A percentile compares a stretch with the other conserved stretches of the same genome.
Conservation (phyloP, 2,113 vertebrate species). For the Amblyornis subalaris region DNA sequence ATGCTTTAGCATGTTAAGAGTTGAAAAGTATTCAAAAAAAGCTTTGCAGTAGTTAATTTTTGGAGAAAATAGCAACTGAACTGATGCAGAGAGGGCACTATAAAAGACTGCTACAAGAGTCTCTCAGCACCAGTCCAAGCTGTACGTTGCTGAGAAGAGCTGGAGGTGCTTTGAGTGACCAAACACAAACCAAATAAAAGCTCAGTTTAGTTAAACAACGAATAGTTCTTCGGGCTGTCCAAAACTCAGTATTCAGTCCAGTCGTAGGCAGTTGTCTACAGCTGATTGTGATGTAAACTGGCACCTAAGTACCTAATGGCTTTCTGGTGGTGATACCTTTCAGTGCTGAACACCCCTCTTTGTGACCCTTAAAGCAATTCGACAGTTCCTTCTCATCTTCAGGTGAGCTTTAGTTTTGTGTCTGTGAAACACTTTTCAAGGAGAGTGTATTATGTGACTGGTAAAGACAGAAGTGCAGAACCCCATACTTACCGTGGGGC, state of each 20-base stretch:
- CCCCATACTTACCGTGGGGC: neutral
- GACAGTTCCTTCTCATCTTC: neutral
- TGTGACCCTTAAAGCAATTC: neutral
- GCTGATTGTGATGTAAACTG: neutral
- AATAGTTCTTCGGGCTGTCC: neutral
- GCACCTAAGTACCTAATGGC: neutral
- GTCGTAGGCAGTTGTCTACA: neutral
- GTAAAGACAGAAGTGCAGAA: neutral
- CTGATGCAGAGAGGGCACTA: neutral
- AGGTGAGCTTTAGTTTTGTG: neutral
- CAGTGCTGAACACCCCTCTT: neutral
- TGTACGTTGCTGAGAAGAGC: neutral
- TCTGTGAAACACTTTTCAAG: neutral
- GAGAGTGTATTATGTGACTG: neutral
- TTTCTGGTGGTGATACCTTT: neutral
- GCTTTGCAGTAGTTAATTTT: neutral
- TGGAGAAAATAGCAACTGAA: neutral
- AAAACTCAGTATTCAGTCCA: neutral
- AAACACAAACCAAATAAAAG: neutral
- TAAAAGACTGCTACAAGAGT: neutral
- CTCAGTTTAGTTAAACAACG: neutral
- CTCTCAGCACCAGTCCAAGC: neutral
- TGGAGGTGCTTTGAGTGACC: neutral
- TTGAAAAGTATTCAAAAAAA: neutral
- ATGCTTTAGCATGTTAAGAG: neutral